A percentile compares a stretch with the other conserved stretches of the same genome.
Conservation (phyloP, 2,888 invertebrate species). For the Cephonodes hylas region DNA sequence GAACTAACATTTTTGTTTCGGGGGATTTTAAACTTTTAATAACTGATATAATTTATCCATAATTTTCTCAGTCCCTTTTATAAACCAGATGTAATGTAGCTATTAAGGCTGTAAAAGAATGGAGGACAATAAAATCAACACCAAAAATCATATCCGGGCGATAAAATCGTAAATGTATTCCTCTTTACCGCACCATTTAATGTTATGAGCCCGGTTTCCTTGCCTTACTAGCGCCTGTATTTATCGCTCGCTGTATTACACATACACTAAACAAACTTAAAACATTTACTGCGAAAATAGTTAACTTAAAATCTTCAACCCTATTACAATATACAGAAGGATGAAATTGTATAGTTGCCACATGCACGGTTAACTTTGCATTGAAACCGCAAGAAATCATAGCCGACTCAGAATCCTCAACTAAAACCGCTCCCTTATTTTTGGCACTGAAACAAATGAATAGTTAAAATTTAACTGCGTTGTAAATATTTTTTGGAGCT, state of each 20-base stretch:
- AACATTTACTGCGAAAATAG: background rate
- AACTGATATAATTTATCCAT: too few species aligned
- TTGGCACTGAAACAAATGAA: conserved; percentile 64
- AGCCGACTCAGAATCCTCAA: conserved; percentile 40
- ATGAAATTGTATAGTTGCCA: background rate
- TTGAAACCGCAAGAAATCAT: conserved; percentile 49
- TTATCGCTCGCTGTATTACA: conserved; percentile 50
- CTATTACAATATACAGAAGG: conserved; percentile 14
- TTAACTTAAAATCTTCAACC: background rate
- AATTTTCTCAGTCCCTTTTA: too few species aligned
- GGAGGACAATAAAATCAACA: conserved; percentile 34
- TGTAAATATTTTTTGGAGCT: conserved; percentile 34
- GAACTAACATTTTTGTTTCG: too few species aligned
- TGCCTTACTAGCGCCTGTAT: conserved; percentile 42
- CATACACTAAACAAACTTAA: conserved; percentile 10
- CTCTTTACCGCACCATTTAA: conserved; percentile 62
- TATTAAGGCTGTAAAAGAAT: conserved; percentile 23
- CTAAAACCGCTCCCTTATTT: conserved; percentile 38
- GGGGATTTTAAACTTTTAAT: too few species aligned
- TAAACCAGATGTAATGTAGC: too few species aligned
- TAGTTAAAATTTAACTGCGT: conserved; percentile 45
- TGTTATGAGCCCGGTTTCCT: conserved; percentile 56
- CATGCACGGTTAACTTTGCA: conserved; percentile 29
- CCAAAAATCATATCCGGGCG: conserved; percentile 47
- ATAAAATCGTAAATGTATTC: conserved; percentile 62